A percentile compares a stretch with the other conserved stretches of the same genome.
phyloP scores from a whole-genome alignment of 2,113 vertebrate genomes.

The Macheiramphus alcinus region DNA sequence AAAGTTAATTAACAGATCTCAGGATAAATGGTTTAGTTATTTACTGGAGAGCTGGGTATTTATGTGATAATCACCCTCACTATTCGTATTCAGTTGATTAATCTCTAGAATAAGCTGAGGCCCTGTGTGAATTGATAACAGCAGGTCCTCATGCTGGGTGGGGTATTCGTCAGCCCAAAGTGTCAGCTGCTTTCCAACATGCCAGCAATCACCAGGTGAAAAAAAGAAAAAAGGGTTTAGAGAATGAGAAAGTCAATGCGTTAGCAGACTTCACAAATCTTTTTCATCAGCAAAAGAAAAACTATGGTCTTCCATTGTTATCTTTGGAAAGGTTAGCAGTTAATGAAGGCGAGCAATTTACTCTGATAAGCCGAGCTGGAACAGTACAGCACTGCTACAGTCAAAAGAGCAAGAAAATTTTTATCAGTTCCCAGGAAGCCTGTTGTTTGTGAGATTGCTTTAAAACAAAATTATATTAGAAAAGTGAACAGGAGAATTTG shows the following conservation, averaged over 20 bases:
- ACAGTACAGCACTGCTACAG: not conserved
- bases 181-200: not conserved
- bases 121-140: not conserved
- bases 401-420: not conserved
- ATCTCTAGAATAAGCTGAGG: not conserved
- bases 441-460: constrained; percentile 38
- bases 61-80: not conserved
- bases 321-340: constrained; percentile 59
- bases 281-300: constrained; percentile 55
- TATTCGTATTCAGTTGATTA: not conserved
- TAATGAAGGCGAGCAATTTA: constrained; percentile 63
- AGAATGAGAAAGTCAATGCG: not conserved
- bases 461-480: not conserved
- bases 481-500: not conserved
- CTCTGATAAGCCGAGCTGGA: constrained; percentile 1
- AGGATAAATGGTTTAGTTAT: not conserved
- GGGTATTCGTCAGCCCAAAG: not conserved
- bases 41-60: not conserved
- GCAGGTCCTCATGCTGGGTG: not conserved
- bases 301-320: constrained; percentile 24
- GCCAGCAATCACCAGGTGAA: not conserved
- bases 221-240: not conserved
- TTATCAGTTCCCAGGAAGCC: constrained; percentile 46
- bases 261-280: not conserved
- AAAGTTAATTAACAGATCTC: constrained; percentile 28